These are phyloP conservation scores for Nematolebias whitei DNA, from an alignment of 2,113 vertebrate genomes.

Conservation along the genomic window DNA sequence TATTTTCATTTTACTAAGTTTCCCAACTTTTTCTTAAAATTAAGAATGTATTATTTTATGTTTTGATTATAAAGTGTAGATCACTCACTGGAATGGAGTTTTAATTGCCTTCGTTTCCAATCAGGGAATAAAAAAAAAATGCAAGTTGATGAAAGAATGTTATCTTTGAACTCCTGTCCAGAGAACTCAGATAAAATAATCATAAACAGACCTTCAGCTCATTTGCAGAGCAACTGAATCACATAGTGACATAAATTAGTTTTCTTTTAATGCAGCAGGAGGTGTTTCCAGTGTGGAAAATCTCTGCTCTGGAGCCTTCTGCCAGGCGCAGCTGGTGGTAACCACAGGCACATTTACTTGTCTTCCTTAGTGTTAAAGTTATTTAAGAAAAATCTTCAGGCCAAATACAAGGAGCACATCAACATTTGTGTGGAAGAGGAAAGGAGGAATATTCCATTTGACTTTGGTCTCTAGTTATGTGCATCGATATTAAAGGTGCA, in stretches of 20 bases:
- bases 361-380: constrained; percentile 58
- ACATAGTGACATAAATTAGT: constrained; percentile 47
- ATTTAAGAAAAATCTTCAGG: constrained; percentile 55
- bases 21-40: too few relatives aligned
- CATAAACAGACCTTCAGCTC: constrained; percentile 16
- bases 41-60: too few relatives aligned
- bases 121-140: too few relatives aligned
- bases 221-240: constrained; percentile 20
- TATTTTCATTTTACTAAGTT: too few relatives aligned
- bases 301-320: constrained; percentile 29
- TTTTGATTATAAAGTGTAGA: too few relatives aligned
- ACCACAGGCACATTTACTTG: constrained; percentile 66
- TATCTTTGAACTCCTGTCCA: background rate
- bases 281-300: constrained; percentile 63
- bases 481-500: background rate
- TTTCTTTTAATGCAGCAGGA: constrained; percentile 46
- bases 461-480: constrained; percentile 27
- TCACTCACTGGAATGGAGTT: too few relatives aligned
- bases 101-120: too few relatives aligned
- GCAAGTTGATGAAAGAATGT: too few relatives aligned
- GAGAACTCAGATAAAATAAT: background rate
- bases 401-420: constrained; percentile 52
- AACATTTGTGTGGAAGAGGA: constrained; percentile 34
- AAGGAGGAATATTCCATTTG: constrained; percentile 32
- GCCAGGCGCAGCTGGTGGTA: constrained; percentile 55